Evolutionary conservation across 2,888 invertebrate genomes (phyloP).

Genomic region (Agapostemon virescens): DNA sequence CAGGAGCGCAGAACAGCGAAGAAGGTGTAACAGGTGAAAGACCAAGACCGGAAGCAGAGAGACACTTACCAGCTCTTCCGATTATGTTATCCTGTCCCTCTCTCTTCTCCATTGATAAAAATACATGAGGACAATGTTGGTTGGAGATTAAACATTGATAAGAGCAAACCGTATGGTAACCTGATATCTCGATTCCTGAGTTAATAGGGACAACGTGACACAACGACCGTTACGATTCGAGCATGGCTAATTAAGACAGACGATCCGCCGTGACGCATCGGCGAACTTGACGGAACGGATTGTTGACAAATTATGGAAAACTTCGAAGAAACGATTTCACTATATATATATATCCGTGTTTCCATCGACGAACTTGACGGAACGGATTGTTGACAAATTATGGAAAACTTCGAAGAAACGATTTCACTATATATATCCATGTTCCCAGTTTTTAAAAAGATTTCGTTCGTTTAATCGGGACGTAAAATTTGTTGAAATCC

Average conservation of each 20-base stretch:
- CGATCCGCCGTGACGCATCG: too few species aligned
- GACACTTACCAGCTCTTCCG: background rate
- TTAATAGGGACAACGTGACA: background rate
- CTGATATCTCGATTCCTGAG: background rate
- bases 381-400: background rate
- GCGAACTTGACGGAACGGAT: background rate
- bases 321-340: background rate
- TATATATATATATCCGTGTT: too few species aligned
- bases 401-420: background rate
- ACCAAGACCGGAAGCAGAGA: background rate
- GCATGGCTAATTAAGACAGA: too few species aligned
- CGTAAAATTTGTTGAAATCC: too few species aligned
- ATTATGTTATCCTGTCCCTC: background rate
- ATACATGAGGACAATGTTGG: background rate
- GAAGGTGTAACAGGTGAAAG: background rate
- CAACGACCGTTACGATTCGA: too few species aligned
- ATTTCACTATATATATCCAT: too few species aligned
- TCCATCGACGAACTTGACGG: background rate
- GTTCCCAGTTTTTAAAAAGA: too few species aligned
- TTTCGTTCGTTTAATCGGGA: too few species aligned
- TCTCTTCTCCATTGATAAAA: background rate
- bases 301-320: background rate
- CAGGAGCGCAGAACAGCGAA: background rate
- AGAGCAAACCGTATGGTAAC: background rate
- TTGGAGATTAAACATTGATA: background rate